A percentile compares a stretch with the other conserved stretches of the same genome.
These are phyloP conservation scores for Tamias sibiricus DNA, from an alignment of 2,113 vertebrate species.

Conservation along the genomic window DNA sequence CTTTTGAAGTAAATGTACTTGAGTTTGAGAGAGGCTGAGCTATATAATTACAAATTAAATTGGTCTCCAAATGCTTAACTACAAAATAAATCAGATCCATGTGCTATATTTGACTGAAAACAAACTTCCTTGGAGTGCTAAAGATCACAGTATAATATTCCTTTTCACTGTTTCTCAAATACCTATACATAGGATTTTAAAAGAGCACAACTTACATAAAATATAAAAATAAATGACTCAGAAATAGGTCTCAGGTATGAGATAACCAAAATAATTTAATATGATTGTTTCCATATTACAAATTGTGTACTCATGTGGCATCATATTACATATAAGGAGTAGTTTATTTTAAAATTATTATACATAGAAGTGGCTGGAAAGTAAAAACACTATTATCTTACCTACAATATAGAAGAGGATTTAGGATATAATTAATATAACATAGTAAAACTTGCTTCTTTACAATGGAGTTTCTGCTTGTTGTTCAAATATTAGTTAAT, in stretches of 20 bases:
- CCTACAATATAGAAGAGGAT: constrained; percentile 58
- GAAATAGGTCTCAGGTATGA: constrained; percentile 28
- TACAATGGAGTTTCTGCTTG: neutral
- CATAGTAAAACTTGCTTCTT: constrained; percentile 53
- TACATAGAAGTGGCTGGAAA: constrained; percentile 70
- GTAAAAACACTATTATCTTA: constrained; percentile 70
- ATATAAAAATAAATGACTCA: constrained; percentile 49
- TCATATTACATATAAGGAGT: constrained; percentile 76
- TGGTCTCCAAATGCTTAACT: neutral
- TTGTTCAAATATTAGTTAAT: constrained; percentile 46
- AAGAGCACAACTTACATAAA: neutral
- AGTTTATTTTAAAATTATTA: constrained; percentile 78
- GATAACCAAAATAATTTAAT: constrained; percentile 66
- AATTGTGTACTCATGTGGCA: constrained; percentile 77
- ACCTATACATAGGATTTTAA: neutral
- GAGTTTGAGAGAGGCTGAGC: neutral
- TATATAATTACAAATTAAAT: constrained; percentile 1
- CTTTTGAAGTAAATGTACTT: neutral
- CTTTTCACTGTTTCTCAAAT: neutral
- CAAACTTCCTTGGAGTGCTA: neutral
- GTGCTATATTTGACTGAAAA: neutral
- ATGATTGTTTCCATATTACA: constrained; percentile 78
- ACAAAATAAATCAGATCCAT: neutral
- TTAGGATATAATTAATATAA: constrained; percentile 50
- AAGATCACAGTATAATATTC: neutral